phyloP scores from a whole-genome alignment of 2,113 vertebrate species.

The Prinia subflava region DNA sequence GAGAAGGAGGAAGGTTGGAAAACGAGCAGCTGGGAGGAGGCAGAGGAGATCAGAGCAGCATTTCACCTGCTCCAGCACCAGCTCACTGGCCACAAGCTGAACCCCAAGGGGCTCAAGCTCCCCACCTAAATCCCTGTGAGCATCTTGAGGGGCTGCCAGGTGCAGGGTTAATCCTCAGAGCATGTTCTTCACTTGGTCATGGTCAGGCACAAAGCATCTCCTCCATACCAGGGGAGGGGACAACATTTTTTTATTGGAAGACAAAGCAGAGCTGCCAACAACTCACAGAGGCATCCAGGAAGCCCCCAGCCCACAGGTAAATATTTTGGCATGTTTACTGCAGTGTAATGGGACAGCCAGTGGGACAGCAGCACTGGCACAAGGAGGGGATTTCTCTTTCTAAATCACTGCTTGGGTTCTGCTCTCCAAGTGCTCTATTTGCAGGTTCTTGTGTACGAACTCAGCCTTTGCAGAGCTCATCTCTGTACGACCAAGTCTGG shows the following conservation, averaged over 20 bases:
- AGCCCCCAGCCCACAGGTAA: background rate
- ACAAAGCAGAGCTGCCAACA: background rate
- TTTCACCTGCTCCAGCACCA: background rate
- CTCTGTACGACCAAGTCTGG: background rate
- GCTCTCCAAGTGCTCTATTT: background rate
- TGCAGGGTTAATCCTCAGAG: background rate
- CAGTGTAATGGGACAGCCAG: rapidly evolving
- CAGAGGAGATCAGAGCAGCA: background rate
- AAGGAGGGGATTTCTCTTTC: background rate
- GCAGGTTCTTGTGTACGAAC: background rate
- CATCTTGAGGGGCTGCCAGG: background rate
- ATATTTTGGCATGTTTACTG: background rate
- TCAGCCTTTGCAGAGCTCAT: background rate
- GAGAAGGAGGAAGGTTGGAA: background rate
- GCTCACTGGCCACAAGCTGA: rapidly evolving
- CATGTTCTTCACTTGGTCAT: background rate
- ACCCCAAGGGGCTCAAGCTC: background rate
- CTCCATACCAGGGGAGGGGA: background rate
- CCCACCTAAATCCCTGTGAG: background rate
- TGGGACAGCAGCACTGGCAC: background rate
- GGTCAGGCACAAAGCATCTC: background rate
- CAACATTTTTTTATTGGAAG: background rate
- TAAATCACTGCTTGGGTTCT: background rate
- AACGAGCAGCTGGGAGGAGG: background rate
- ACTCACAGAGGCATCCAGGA: background rate